Evolutionary conservation across 2,113 vertebrate genomes (phyloP), one percentile per base, ranked within the genome.

Genomic region (Malurus alboscapulatus): DNA sequence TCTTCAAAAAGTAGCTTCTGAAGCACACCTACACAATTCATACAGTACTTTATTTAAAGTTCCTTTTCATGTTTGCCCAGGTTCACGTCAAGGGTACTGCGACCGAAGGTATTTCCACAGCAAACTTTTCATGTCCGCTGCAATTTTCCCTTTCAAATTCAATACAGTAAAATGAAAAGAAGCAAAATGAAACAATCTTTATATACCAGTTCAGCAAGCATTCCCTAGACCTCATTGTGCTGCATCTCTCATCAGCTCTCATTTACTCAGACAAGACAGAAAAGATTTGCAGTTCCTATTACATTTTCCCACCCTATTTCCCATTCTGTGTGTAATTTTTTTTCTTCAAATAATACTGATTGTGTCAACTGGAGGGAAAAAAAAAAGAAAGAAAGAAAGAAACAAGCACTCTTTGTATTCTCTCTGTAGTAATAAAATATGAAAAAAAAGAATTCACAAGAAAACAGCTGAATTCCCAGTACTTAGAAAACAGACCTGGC

Each of bases 251-350:
- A 96, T 94, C 89, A 97, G 93, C 93, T 95, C 94, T 97, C 97
- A 97, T 96, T 96, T 98, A 97, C 95, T 97, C 96, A 97, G 91
- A 81, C 85, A 95, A 96, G 81, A 94, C 83, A 97, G 91, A 96
- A 97, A 97, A 94, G n/a, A 79, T 96, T 97, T 95, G 83, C 76
- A 95, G 92, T 95, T 92, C 96, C 96, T 93, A 96, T 97, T 97
- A 97, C 71, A 96, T 96, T 95, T 96, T 96, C 87, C 87, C 92
- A 95, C 62, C 90, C 92, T 93, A 63, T 95, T 81, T 96, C 51
- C 74, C 87, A 95, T 94, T 93, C 96, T 95, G 91, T 62, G 73
- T 85, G 73, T 61, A 89, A 51, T 90, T 93, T 97, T 95, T 94
- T 94, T 40, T 55, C 89, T 89, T 95, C 96, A 90, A 96, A 92